Conservation (phyloP, 2,113 vertebrate species). For the Maccullochella peelii region DNA sequence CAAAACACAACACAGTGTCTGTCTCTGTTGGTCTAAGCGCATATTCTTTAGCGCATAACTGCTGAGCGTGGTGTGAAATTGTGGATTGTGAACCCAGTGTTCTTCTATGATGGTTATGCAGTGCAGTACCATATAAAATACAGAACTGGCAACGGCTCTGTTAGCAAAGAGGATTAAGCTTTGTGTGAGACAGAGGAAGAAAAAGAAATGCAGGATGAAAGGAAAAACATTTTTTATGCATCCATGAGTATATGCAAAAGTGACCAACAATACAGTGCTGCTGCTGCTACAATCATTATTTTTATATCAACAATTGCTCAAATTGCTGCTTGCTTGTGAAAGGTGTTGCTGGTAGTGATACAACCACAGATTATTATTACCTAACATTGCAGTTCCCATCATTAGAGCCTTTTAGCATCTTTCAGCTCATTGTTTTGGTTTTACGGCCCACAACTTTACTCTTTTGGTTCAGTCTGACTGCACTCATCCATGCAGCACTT, state of each 20-base stretch:
- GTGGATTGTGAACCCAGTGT: slow-evolving; percentile 42
- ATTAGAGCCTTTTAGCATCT: not conserved
- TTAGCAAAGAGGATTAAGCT: slow-evolving; percentile 55
- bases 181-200: slow-evolving; percentile 24
- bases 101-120: slow-evolving; percentile 34
- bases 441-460: not conserved
- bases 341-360: not conserved
- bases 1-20: slow-evolving; percentile 29
- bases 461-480: not conserved
- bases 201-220: not conserved
- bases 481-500: not conserved
- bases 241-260: not conserved
- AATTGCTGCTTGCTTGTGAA: not conserved
- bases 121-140: slow-evolving; percentile 47
- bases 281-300: not conserved
- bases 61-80: slow-evolving; percentile 64
- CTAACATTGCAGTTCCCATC: not conserved
- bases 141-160: slow-evolving; percentile 36
- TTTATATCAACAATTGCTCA: not conserved
- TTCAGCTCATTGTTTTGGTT: not conserved
- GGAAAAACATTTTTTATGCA: not conserved
- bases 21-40: slow-evolving; percentile 28
- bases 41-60: slow-evolving; percentile 42
- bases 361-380: slow-evolving; percentile 11
- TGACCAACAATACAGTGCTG: slow-evolving; percentile 11